These are phyloP conservation scores for Callorhinus ursinus DNA, from an alignment of 2,113 vertebrate genomes.

Conservation along the genomic window DNA sequence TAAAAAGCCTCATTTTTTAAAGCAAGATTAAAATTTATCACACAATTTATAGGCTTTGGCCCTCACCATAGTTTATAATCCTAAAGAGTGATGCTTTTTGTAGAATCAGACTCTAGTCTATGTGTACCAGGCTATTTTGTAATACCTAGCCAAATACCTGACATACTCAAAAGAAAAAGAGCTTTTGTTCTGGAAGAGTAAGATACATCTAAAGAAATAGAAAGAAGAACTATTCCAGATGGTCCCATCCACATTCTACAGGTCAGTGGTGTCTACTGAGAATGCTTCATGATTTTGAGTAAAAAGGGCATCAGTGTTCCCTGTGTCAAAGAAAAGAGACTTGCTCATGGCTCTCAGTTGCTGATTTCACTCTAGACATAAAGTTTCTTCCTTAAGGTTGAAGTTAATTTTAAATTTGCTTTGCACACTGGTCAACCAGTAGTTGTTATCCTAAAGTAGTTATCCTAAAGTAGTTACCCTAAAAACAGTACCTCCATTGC, in stretches of 20 bases:
- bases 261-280: not conserved
- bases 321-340: not conserved
- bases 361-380: not conserved
- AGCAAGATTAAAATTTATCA: conserved; percentile 17
- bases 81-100: not conserved
- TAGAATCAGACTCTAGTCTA: not conserved
- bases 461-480: not conserved
- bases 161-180: not conserved
- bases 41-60: not conserved
- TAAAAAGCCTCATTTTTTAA: not conserved
- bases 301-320: not conserved
- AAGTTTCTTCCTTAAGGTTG: not conserved
- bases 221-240: not conserved
- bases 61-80: not conserved
- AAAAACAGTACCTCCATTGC: not conserved
- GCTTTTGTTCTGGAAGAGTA: not conserved
- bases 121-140: not conserved
- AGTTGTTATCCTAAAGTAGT: not conserved
- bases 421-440: not conserved
- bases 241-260: not conserved
- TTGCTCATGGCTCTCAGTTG: not conserved
- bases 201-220: not conserved
- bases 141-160: not conserved
- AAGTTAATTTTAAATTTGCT: not conserved
- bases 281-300: not conserved